phyloP scores from a whole-genome alignment of 2,113 vertebrate species.

The Oceanodroma tethys region DNA sequence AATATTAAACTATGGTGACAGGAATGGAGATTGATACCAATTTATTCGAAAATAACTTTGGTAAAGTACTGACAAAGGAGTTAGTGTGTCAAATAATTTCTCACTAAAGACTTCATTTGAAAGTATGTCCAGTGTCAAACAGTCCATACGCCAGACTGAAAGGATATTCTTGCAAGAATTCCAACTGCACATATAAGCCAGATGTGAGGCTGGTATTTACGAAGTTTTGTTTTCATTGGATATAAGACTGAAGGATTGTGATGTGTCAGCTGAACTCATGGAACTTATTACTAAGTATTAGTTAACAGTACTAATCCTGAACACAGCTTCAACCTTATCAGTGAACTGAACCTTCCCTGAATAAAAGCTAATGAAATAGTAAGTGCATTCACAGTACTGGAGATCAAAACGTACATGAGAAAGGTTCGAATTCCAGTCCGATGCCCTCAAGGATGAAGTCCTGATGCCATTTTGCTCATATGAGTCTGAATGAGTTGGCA shows the following conservation, averaged over 20 bases:
- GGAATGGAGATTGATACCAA: slow-evolving; percentile 11
- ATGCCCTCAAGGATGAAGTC: not conserved
- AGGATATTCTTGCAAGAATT: slow-evolving; percentile 60
- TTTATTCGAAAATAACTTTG: slow-evolving; percentile 20
- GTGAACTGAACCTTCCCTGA: not conserved
- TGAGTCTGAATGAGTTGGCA: not conserved
- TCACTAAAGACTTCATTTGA: slow-evolving; percentile 16
- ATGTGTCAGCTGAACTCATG: slow-evolving; percentile 43
- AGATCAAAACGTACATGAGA: not conserved
- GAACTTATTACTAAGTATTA: slow-evolving; percentile 20
- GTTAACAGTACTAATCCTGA: slow-evolving; percentile 17
- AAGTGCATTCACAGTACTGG: not conserved
- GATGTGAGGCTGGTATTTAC: slow-evolving; percentile 44
- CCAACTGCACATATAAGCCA: slow-evolving; percentile 37
- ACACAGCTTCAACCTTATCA: not conserved
- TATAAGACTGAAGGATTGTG: slow-evolving; percentile 14
- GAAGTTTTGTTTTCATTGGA: slow-evolving; percentile 47
- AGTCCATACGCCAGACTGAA: not conserved
- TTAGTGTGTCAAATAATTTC: slow-evolving; percentile 37
- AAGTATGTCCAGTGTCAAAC: slow-evolving; percentile 35
- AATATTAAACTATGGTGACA: slow-evolving; percentile 25
- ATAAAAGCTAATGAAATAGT: not conserved
- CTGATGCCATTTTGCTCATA: not conserved
- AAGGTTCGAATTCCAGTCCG: not conserved
- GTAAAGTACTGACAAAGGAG: slow-evolving; percentile 44